phyloP scores from a whole-genome alignment of 2,888 invertebrate genomes.

The Arge pagana region DNA sequence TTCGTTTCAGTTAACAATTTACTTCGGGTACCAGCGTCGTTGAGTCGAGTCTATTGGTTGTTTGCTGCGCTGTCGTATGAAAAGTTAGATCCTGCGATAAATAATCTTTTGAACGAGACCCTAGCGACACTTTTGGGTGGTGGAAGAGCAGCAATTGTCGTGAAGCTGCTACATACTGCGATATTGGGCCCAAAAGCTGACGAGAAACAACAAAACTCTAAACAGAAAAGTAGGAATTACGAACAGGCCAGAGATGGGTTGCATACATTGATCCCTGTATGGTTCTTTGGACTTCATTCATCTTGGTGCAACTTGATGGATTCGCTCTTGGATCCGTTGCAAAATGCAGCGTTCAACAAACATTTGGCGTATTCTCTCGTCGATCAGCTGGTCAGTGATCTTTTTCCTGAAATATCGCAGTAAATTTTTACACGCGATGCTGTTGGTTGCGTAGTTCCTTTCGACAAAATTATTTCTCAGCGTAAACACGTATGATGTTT shows the following conservation, averaged over 20 bases:
- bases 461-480: not conserved
- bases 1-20: constrained; percentile 43
- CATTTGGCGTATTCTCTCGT: constrained; percentile 77
- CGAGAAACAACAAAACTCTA: constrained; percentile 25
- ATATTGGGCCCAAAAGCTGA: constrained; percentile 38
- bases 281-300: constrained; percentile 45
- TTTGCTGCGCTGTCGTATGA: constrained; percentile 42
- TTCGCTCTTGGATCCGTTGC: constrained; percentile 54
- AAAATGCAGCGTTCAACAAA: constrained; percentile 65
- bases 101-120: constrained; percentile 39
- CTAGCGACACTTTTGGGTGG: constrained; percentile 47
- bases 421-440: not conserved
- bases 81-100: constrained; percentile 45
- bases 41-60: constrained; percentile 47
- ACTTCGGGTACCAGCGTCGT: constrained; percentile 36
- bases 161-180: constrained; percentile 46
- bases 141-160: constrained; percentile 50
- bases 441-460: not conserved
- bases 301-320: constrained; percentile 49
- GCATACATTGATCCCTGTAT: constrained; percentile 46
- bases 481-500: not conserved
- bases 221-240: constrained; percentile 36
- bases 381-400: constrained; percentile 74
- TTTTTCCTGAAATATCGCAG: constrained; percentile 72
- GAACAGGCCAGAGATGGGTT: constrained; percentile 45